Evolutionary conservation across 1,140 invertebrate genomes (phyloP), one percentile per base, ranked within the genome.

Genomic region (Drosophila repletoides): DNA sequence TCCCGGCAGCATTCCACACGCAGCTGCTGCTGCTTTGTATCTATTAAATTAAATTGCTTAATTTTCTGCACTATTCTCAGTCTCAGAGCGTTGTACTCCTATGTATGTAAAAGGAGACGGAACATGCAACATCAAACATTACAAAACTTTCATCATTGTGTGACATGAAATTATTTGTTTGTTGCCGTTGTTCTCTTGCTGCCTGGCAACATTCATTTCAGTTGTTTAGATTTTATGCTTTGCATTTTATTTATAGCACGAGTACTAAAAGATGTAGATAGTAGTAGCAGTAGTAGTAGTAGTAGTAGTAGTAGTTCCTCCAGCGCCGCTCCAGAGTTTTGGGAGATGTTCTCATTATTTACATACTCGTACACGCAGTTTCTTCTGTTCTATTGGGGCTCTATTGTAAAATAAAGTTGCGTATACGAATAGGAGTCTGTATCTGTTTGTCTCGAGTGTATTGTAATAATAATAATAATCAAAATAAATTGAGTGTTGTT

Each of bases 31-130:
- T 63, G 48, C 41, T 73, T 53, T 58, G 65, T 61, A 67, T 73
- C 79, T 84, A 84, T 84, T 84, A 84, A 84, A 84, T 84, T 79
- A 77, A 84, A 84, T 84, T 84, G 79, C 79, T 84, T 84, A 84
- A 84, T 84, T 83, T 83, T 84, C 70, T 79, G 74, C 60, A 77
- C 49, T 73, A 52, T 76, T 66, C 46, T 33, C 40, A 28, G 61
- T 22, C 33, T 15, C 41, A 34, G 41, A 28, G 43, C n/a, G n/a
- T n/a, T n/a, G n/a, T n/a, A n/a, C n/a, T n/a, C n/a, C n/a, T n/a
- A n/a, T n/a, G n/a, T n/a, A n/a, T n/a, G n/a, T n/a, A n/a, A n/a
- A 38, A 22, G 24, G 9, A 22, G 33, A 31, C 10, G 43, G 6
- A 22, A 31, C 58, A 64, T 61, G 43, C 55, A 75, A 67, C 76